phyloP scores from a whole-genome alignment of 2,888 invertebrate species.

The Eupsilia transversa region DNA sequence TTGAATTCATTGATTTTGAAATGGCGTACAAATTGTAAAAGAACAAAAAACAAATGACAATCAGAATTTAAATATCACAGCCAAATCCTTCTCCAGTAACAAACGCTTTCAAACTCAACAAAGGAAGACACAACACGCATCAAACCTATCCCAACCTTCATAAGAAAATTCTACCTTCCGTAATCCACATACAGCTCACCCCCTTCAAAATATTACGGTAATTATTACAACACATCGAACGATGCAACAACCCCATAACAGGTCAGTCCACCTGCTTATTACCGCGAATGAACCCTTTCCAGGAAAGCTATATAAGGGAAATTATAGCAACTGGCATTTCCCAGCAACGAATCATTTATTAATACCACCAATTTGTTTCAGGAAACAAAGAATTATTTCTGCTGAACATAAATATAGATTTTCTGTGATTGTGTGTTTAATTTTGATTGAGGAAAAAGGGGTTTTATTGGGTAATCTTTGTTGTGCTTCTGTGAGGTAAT shows the following conservation, averaged over 20 bases:
- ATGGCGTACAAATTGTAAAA: background rate
- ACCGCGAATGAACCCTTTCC: constrained; percentile 40
- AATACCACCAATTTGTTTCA: constrained; percentile 1
- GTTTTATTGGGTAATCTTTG: background rate
- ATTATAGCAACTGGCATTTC: constrained; percentile 33
- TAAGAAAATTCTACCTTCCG: constrained; percentile 25
- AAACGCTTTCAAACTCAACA: constrained; percentile 4
- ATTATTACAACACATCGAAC: constrained; percentile 29
- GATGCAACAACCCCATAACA: constrained; percentile 42
- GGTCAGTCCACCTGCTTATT: constrained; percentile 56
- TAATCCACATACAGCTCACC: constrained; percentile 19
- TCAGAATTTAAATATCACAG: background rate
- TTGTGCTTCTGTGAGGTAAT: background rate
- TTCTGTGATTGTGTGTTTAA: background rate
- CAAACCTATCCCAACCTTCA: constrained; percentile 45
- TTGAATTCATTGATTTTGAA: background rate
- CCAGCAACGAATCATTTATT: constrained; percentile 17
- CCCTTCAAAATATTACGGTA: constrained; percentile 13
- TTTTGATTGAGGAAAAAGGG: constrained; percentile 5
- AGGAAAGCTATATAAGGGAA: constrained; percentile 29
- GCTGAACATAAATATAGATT: constrained; percentile 17
- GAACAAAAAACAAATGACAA: background rate
- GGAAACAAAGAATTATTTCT: constrained; percentile 27
- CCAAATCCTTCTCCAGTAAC: background rate
- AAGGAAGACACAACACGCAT: background rate